Conservation (phyloP, 2,113 vertebrate species). For the Danionella cerebrum region DNA sequence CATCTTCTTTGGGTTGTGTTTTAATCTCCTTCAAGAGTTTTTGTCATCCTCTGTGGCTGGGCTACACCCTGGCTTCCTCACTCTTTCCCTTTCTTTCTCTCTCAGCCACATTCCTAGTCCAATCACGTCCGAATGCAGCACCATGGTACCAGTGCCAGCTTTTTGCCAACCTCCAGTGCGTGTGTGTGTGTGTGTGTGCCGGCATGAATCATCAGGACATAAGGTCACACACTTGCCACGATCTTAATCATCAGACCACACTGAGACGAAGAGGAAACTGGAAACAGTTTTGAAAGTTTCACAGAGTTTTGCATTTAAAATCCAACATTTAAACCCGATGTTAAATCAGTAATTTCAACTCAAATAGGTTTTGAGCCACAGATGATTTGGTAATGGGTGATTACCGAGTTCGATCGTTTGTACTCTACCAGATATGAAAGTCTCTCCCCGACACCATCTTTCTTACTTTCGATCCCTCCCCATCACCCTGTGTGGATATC, state of each 20-base stretch:
- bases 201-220: conserved; percentile 26
- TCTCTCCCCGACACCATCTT: conserved; percentile 4
- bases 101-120: conserved; percentile 59
- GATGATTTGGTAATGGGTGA: too few relatives aligned
- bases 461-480: not conserved
- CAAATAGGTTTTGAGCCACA: too few relatives aligned
- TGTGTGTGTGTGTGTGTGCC: conserved; percentile 49
- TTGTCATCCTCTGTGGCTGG: conserved; percentile 45
- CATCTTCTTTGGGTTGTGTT: conserved; percentile 26
- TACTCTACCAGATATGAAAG: too few relatives aligned
- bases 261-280: not conserved
- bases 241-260: conserved; percentile 23
- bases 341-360: too few relatives aligned
- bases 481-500: not conserved
- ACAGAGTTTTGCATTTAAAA: not conserved
- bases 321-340: not conserved
- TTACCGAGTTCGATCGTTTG: too few relatives aligned
- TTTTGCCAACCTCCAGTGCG: conserved; percentile 63
- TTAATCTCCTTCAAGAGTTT: conserved; percentile 43
- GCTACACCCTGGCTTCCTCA: conserved; percentile 34
- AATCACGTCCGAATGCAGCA: conserved; percentile 67
- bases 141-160: conserved; percentile 64
- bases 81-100: conserved; percentile 42
- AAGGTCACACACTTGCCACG: not conserved
- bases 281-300: not conserved